Base-by-base conservation (phyloP, 2,888 invertebrate species). In the Apamea crenata region DNA sequence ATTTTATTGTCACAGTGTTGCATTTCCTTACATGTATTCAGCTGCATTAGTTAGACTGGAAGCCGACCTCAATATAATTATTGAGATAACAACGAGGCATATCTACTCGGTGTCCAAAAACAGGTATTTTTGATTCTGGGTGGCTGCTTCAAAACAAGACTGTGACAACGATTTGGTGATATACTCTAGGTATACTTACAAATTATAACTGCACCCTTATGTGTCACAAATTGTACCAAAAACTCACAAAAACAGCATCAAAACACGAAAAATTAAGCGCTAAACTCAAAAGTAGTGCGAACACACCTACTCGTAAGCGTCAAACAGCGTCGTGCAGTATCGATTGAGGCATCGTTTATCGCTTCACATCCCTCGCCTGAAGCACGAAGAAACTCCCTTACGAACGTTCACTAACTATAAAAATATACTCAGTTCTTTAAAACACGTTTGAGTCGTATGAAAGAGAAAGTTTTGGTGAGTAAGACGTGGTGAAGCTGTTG, bases 331-430 rank as follows among this genome's bases (percentile, higher is more conserved):
- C 89, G 90, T 93, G 92, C 91, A 92, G 88, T 93, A 93, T 93
- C 93, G 93, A 93, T 93, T 92, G 88, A 91, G 89, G 86, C 88
- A 87, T 89, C 91, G 89, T 91, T 92, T 90, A 92, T 91, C 83
- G 90, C 87, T 87, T 80, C 85, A 91, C 91, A 91, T 91, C 90
- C 91, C 91, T 86, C 87, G 82, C 75, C 44, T 63, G 81, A 65
- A 77, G 44, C 63, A 71, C 79, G 81, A 71, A 76, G 80, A 82
- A 86, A 85, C 82, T 86, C 75, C 65, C 71, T 61, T 61, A 83
- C 67, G 63, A 75, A 70, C 47, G 65, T 67, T 18, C 47, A 80
- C 29, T 73, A 12, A 59, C 50, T 69, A 44, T 36, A 61, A 61
- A 72, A 36, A 32, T 67, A 78, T 5, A 76, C 8, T 7, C 47